Base-by-base conservation (phyloP, 2,113 vertebrate genomes). In the Esox niger region DNA sequence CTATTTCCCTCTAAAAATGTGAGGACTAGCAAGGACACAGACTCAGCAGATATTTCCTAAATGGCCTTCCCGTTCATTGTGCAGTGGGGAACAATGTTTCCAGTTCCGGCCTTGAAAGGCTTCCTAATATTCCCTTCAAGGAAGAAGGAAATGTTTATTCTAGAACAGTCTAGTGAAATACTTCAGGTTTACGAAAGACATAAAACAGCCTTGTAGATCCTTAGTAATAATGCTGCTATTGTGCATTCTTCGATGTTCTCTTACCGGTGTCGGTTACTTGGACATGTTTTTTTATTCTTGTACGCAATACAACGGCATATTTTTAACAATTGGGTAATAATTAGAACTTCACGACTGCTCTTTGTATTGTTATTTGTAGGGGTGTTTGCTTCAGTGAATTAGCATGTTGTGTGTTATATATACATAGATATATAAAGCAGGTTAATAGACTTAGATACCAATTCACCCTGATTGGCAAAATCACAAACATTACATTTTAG, bases 31-130 rank as follows among this genome's bases (percentile, higher is more conserved):
- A 81, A 88, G 87, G 83, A 87, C 11, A 43, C 15, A 43, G 11
- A 43, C 86, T 75, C 78, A 84, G 81, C 86, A 85, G 69, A 87
- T 83, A 81, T 82, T 86, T 52, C 47, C 47, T 52, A n/a, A 52
- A 52, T 7, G 47, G 47, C n/a, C n/a, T 76, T 77, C 74, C 73
- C 64, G 15, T 77, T 84, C 68, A 82, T 84, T 85, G 77, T 84
- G 74, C 66, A 70, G 38, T 77, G 66, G 69, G 74, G 21, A 32
- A 79, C 75, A 69, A 71, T 59, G 56, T 77, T 73, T 64, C 63
- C 68, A 61, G 69, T 74, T 62, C 68, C 64, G 35, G 64, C 70
- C 69, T 70, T 32, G 63, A 74, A 64, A 68, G 33, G 60, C 57
- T 78, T 74, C 66, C 62, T 69, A 68, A 69, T 84, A 71, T 74